These are phyloP conservation scores for Theristus sp. DNA, from an alignment of 2,888 invertebrate species.

Conservation along the genomic window DNA sequence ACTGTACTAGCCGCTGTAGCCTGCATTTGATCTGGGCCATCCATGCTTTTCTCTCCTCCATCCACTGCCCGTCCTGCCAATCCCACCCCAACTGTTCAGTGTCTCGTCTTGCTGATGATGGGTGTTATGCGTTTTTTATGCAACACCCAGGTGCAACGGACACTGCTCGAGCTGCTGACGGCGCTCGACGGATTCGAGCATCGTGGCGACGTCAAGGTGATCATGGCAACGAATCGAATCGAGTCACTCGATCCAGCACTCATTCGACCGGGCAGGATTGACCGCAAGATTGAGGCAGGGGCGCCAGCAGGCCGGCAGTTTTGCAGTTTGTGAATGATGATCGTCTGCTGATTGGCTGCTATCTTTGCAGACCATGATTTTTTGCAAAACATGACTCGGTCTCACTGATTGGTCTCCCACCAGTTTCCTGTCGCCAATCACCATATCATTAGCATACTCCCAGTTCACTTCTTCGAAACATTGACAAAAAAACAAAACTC, in stretches of 20 bases:
- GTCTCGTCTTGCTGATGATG: no score
- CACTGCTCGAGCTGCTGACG: constrained; percentile 1
- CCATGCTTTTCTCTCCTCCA: no score
- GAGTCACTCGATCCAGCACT: constrained; percentile 1
- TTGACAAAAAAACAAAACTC: not conserved
- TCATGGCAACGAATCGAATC: constrained; percentile 2
- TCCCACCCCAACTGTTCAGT: no score
- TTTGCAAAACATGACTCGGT: not conserved
- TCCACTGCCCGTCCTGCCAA: no score
- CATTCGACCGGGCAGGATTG: not conserved
- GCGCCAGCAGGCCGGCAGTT: not conserved
- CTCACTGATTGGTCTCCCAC: no score
- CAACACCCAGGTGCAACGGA: constrained; percentile 1
- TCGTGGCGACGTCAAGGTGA: not conserved
- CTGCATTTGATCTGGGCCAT: no score
- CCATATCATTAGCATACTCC: no score
- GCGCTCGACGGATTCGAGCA: constrained; percentile 1
- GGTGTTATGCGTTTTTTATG: no score
- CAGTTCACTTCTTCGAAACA: no score
- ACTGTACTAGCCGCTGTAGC: no score
- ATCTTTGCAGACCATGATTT: not conserved
- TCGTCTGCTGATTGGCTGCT: not conserved
- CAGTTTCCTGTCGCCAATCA: no score
- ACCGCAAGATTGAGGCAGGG: constrained; percentile 2
- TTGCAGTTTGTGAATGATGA: not conserved